phyloP scores from a whole-genome alignment of 2,113 vertebrate genomes.

The Seriola dumerili region DNA sequence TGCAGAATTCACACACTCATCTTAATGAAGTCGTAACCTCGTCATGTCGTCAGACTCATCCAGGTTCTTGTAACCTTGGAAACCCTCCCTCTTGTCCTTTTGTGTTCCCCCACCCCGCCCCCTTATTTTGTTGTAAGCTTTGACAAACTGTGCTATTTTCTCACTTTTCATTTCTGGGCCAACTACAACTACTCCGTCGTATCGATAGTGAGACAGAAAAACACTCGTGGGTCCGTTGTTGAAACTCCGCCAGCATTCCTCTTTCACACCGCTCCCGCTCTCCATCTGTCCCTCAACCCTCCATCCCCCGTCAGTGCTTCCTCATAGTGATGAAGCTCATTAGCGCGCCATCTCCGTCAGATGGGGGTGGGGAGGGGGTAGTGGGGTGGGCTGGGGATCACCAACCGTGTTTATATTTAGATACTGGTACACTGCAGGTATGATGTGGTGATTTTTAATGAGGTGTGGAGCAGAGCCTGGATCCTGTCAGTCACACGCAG shows the following conservation, averaged over 20 bases:
- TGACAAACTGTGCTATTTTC: slow-evolving; percentile 2
- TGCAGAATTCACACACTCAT: not conserved
- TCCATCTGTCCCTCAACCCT: slow-evolving; percentile 66
- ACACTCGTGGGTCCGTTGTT: slow-evolving; percentile 7
- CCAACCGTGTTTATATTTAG: slow-evolving; percentile 76
- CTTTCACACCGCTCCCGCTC: slow-evolving; percentile 18
- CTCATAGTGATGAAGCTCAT: slow-evolving; percentile 75
- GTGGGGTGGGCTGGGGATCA: slow-evolving; percentile 22
- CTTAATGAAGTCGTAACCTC: slow-evolving; percentile 17
- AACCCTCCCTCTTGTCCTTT: slow-evolving; percentile 5
- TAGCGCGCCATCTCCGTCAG: slow-evolving; percentile 60
- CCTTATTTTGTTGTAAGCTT: slow-evolving; percentile 12
- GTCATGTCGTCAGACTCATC: slow-evolving; percentile 27
- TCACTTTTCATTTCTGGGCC: slow-evolving; percentile 30
- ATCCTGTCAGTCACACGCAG: slow-evolving; percentile 64
- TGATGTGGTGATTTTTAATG: slow-evolving; percentile 74
- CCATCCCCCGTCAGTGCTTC: slow-evolving; percentile 58
- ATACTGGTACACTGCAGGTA: slow-evolving; percentile 62
- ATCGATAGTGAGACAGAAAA: slow-evolving; percentile 1
- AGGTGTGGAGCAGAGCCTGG: slow-evolving; percentile 51
- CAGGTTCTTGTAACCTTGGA: slow-evolving; percentile 36
- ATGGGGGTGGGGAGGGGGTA: not conserved
- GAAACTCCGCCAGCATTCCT: slow-evolving; percentile 42
- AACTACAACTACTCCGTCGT: slow-evolving; percentile 6
- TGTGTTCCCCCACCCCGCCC: not conserved